Evolutionary conservation across 2,888 invertebrate genomes (phyloP).

Genomic region (Siphlonurus alternatus): DNA sequence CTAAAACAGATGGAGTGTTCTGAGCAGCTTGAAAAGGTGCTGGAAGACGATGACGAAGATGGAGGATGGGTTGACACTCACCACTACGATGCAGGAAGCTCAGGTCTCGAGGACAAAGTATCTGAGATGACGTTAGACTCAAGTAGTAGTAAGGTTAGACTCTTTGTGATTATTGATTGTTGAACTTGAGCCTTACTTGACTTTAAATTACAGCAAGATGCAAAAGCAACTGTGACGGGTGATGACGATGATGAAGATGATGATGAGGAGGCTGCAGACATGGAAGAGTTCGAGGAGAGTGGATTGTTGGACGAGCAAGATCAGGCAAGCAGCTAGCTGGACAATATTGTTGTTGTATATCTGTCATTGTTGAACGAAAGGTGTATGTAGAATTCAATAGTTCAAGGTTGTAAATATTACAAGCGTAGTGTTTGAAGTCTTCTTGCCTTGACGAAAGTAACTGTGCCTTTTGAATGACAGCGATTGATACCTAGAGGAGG

Average conservation of each 20-base stretch:
- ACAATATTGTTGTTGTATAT: background rate
- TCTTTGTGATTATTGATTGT: too few species aligned
- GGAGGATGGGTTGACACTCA: constrained; percentile 99
- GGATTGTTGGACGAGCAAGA: constrained; percentile 79
- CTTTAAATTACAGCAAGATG: too few species aligned
- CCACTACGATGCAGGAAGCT: constrained; percentile 53
- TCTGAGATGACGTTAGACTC: constrained; percentile 79
- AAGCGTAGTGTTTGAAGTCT: too few species aligned
- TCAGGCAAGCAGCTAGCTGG: background rate
- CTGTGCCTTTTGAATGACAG: too few species aligned
- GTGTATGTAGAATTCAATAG: too few species aligned
- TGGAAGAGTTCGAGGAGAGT: constrained; percentile 95
- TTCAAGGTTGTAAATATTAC: too few species aligned
- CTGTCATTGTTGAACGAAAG: background rate
- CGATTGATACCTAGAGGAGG: too few species aligned
- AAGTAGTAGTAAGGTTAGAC: background rate
- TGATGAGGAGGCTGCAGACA: constrained; percentile 85
- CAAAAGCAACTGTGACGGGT: constrained; percentile 21
- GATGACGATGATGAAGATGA: constrained; percentile 63
- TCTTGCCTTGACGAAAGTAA: too few species aligned
- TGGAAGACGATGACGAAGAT: constrained; percentile 70
- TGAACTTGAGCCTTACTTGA: too few species aligned
- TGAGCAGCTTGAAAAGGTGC: constrained; percentile 77
- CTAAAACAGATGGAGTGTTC: constrained; percentile 66
- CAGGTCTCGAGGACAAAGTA: constrained; percentile 52